phyloP scores from a whole-genome alignment of 2,113 vertebrate genomes.

The Chaetura pelagica region DNA sequence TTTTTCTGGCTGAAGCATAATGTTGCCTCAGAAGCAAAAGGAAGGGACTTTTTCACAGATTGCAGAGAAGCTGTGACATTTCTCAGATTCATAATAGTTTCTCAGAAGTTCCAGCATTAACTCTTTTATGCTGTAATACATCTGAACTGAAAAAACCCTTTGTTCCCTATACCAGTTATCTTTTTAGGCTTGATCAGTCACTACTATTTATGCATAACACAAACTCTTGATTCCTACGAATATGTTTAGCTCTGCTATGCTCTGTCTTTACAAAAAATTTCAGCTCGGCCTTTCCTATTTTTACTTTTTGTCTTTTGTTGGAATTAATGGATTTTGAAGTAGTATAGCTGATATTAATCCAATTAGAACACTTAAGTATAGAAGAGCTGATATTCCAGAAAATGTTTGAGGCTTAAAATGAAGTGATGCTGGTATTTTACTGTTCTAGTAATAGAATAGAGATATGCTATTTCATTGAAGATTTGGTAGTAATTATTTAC shows the following conservation, averaged over 20 bases:
- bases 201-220: background rate
- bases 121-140: background rate
- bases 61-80: slow-evolving; percentile 35
- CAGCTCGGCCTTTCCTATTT: background rate
- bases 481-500: background rate
- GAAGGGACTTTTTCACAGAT: background rate
- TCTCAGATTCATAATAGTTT: slow-evolving; percentile 34
- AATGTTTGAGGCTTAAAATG: background rate
- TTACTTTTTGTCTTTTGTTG: background rate
- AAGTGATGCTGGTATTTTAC: background rate
- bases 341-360: background rate
- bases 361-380: background rate
- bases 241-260: background rate
- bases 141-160: slow-evolving; percentile 23
- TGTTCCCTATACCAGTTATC: background rate
- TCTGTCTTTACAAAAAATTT: background rate
- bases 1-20: background rate
- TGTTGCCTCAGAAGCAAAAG: slow-evolving; percentile 23
- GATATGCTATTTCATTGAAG: background rate
- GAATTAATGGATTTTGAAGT: background rate
- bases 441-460: background rate
- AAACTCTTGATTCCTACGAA: background rate
- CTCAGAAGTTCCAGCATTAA: slow-evolving; percentile 34
- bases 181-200: background rate
- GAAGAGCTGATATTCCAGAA: background rate